A percentile compares a stretch with the other conserved stretches of the same genome.
Conservation (phyloP, 2,888 invertebrate genomes). For the Agriopis aurantiaria region DNA sequence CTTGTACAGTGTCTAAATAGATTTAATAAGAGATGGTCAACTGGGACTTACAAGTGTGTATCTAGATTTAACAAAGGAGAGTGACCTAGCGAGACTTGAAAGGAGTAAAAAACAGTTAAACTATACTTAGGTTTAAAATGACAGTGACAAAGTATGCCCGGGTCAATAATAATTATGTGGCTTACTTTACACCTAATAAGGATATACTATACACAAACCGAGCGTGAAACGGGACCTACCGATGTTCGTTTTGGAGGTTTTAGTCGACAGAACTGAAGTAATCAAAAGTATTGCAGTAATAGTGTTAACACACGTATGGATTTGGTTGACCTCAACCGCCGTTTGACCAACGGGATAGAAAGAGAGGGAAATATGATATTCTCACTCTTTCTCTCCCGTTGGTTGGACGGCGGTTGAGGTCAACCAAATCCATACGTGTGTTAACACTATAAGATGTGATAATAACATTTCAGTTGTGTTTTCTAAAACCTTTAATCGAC, state of each 20-base stretch:
- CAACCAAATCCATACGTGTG: no score
- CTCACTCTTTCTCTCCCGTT: no score
- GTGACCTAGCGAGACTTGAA: constrained; percentile 8
- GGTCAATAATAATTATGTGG: neutral
- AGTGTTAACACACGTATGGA: no score
- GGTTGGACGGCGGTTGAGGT: no score
- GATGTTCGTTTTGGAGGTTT: neutral
- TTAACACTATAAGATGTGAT: no score
- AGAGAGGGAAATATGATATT: no score
- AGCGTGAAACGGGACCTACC: neutral
- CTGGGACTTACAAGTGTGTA: neutral
- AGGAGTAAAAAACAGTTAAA: neutral
- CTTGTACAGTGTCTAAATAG: neutral
- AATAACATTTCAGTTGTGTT: neutral
- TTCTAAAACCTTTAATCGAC: neutral
- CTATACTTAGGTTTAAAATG: neutral
- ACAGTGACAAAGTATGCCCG: neutral
- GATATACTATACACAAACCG: neutral
- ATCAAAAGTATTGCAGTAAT: neutral
- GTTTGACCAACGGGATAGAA: no score
- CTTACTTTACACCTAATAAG: neutral
- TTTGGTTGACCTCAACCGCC: no score
- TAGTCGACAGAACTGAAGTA: neutral
- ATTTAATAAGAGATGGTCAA: neutral
- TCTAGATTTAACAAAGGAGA: constrained; percentile 13